phyloP scores from a whole-genome alignment of 1,140 invertebrate genomes.

The Pemphigus obesinymphae region DNA sequence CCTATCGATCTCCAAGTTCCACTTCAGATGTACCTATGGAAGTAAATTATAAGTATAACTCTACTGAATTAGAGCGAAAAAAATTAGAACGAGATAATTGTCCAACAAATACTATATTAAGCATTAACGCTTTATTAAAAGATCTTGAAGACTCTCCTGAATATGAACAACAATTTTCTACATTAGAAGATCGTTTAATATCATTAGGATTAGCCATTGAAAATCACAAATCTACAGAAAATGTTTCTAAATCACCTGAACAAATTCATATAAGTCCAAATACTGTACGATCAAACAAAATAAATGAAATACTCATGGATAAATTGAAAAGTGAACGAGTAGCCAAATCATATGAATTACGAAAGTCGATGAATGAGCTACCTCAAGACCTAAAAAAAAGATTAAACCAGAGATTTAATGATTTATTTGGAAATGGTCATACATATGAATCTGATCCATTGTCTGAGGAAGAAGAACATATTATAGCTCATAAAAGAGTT shows the following conservation, averaged over 20 bases:
- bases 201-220: neutral
- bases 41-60: neutral
- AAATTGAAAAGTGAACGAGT: conserved; percentile 39
- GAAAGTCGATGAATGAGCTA: conserved; percentile 6
- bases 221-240: neutral
- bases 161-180: neutral
- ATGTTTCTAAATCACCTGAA: neutral
- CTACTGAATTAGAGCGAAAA: neutral
- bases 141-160: conserved; percentile 35
- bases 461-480: conserved; percentile 39
- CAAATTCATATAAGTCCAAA: neutral
- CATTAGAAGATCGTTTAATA: neutral
- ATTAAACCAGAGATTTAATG: conserved; percentile 32
- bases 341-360: conserved; percentile 33
- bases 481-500: conserved; percentile 42
- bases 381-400: conserved; percentile 5
- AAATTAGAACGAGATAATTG: neutral
- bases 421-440: conserved; percentile 37
- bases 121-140: conserved; percentile 6
- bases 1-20: neutral
- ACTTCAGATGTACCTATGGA: neutral
- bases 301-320: neutral
- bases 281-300: neutral
- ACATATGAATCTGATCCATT: conserved; percentile 41
- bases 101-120: neutral